Base-by-base conservation (phyloP, 1,140 invertebrate species). In the Frieseomelitta varia region DNA sequence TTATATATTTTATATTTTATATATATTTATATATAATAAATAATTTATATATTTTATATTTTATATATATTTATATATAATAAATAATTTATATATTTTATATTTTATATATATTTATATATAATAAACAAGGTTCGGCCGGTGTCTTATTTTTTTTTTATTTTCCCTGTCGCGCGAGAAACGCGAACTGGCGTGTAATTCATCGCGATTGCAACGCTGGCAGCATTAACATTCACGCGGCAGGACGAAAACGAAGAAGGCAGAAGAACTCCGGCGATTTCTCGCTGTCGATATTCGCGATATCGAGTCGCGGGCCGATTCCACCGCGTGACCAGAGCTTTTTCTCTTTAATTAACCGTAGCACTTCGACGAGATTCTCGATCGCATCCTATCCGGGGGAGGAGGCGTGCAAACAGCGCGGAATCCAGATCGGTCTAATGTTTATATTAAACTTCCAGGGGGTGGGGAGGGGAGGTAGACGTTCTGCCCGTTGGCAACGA, bases 301-400 rank as follows among this genome's bases (percentile, higher is more conserved):
- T 81, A 81, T 81, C 80, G 72, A 81, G 67, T 75, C 71, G 47
- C 14, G 21, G 12, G 30, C 30, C 30, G 30, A 30, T 30, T 30
- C 30, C 30, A 1, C 30, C 30, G 30, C 30, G 30, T 2, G 30
- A 30, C 30, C 30, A 30, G 30, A 30, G 34, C 61, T 65, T 72
- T 82, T 76, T 82, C 68, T 82, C 72, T 82, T 76, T 82, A 76
- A 82, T 82, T 76, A 76, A 82, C 53, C 12, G 72, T 74, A 82
- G 80, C 61, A 76, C 56, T 51, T 67, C 73, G 80, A 67, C 61
- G 61, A 74, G 56, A 76, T 82, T 67, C 56, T 69, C 63, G 75
- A 53, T 34, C 65, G 80, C 53, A 55, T 17, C 27, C n/a, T 17
- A 17, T 4, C 17, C 1, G 30, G 30, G 30, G 30, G 30, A 2